Conservation (phyloP, 2,113 vertebrate species). For the Macroglossus sobrinus region DNA sequence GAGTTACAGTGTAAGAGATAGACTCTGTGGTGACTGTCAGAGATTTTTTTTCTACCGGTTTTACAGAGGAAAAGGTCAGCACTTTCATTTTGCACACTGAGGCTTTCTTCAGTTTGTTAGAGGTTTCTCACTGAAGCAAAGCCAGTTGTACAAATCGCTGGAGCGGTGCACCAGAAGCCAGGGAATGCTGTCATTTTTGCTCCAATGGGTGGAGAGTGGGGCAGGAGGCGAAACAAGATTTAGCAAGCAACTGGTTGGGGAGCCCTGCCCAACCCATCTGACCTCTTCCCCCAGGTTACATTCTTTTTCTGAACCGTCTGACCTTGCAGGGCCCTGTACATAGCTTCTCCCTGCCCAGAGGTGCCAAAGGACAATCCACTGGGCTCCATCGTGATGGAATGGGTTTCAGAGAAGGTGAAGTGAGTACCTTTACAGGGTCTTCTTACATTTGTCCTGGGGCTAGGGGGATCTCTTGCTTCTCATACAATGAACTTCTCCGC, state of each 20-base stretch:
- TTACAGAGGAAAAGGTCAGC: neutral
- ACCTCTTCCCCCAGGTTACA: neutral
- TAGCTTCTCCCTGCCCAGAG: neutral
- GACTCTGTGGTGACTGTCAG: neutral
- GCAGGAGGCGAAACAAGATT: neutral
- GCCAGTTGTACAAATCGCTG: neutral
- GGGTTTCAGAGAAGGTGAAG: neutral
- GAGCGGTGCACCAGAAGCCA: neutral
- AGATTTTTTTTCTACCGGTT: constrained; percentile 1
- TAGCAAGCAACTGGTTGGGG: neutral
- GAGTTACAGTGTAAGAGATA: neutral
- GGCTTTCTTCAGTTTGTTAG: neutral
- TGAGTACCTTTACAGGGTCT: neutral
- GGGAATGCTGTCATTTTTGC: constrained; percentile 6
- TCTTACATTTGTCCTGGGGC: neutral
- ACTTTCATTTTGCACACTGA: neutral
- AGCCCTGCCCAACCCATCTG: neutral
- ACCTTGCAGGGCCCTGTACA: neutral
- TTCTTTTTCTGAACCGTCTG: constrained; percentile 1
- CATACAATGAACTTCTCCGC: neutral
- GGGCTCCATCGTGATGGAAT: neutral
- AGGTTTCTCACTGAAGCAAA: neutral
- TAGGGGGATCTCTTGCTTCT: neutral
- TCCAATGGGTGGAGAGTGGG: neutral
- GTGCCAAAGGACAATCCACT: neutral